Percentiles rank a stretch among this genome's conserved stretches.
phyloP scores from a whole-genome alignment of 2,888 invertebrate genomes.

The Lucinisca nassula region DNA sequence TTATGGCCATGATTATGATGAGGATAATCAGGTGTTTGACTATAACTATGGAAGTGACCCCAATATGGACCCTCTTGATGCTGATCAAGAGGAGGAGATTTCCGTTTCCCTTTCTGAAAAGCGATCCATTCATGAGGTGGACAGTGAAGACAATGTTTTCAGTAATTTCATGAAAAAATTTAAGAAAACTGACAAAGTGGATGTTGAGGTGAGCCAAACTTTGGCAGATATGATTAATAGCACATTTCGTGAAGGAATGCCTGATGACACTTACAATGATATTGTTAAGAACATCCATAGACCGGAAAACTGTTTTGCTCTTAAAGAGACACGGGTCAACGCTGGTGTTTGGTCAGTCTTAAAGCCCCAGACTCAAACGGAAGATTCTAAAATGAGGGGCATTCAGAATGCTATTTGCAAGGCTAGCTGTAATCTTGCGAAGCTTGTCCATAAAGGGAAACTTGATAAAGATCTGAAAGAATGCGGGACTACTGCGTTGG shows the following conservation, averaged over 20 bases:
- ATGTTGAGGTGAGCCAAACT: background rate
- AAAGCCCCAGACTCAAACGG: conserved; percentile 5
- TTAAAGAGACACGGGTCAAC: background rate
- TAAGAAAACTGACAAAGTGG: background rate
- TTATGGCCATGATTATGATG: no score
- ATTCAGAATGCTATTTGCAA: background rate
- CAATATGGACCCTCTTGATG: no score
- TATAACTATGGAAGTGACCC: no score
- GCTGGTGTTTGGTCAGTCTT: background rate
- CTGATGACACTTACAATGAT: background rate
- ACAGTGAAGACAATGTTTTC: no score
- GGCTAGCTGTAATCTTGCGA: background rate
- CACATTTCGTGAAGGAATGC: background rate
- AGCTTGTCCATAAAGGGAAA: background rate
- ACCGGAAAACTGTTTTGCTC: conserved; percentile 8
- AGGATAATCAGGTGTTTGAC: no score
- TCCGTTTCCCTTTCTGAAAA: no score
- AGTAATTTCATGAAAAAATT: background rate
- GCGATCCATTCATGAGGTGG: no score
- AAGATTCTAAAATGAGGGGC: background rate
- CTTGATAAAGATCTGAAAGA: background rate
- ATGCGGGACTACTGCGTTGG: background rate
- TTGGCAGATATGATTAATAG: background rate
- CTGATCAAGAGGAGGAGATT: no score
- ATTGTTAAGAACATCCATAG: background rate